Evolutionary conservation across 2,113 vertebrate species (phyloP), one percentile per base, ranked within the genome.

Genomic region (Vombatus ursinus): DNA sequence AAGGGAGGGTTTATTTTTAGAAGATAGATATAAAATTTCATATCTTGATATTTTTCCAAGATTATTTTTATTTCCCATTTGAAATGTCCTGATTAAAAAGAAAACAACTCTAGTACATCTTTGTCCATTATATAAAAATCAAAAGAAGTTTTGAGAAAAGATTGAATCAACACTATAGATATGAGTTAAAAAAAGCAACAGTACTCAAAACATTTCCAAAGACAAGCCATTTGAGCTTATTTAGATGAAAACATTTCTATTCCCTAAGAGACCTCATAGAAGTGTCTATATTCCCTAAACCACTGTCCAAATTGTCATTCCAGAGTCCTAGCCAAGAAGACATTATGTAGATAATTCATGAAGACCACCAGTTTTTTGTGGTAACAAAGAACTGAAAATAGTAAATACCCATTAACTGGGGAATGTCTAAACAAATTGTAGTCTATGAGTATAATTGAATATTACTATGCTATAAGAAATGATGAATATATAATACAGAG

Each of bases 1-100:
- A 94, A 92, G 89, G 47, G 54, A 23, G 77, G 49, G 61, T 10
- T 90, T 97, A 91, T 95, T 92, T 97, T 97, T 95, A 93, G 96
- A 96, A 96, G 93, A 96, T 91, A 93, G 68, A 94, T 11, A 51
- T 9, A 37, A 51, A 28, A 12, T 31, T 92, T 91, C 89, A 94
- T 77, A 90, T 52, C 49, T 50, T 95, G 91, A n/a, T 94, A 89
- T 50, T 93, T 91, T 96, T 94, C n/a, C 48, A 92, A 92, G 68
- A 94, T 31, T 68, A 50, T 51, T 92, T 92, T 53, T 47, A 92
- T 52, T 89, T 95, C 25, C 90, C 57, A 94, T 52, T 94, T 90
- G 90, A 95, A 94, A 95, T 51, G 44, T 31, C 50, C 90, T 95
- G 89, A 77, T 57, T n/a, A 23, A 50, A 89, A 91, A 94, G 84